Percentiles rank a stretch among this genome's conserved stretches.
Evolutionary conservation across 2,113 vertebrate species (phyloP).

Genomic region (Heterotis niloticus): DNA sequence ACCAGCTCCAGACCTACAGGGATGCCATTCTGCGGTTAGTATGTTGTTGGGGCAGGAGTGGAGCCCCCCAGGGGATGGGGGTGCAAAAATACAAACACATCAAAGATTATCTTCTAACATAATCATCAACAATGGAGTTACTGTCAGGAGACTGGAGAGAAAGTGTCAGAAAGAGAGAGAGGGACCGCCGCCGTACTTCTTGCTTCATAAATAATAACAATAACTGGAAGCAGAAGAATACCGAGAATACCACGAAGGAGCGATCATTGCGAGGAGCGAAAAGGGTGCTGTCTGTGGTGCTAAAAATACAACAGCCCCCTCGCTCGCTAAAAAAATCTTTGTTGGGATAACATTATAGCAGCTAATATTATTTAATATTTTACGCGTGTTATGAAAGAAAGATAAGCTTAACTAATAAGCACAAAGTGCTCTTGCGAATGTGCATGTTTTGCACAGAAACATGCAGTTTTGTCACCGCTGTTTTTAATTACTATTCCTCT

Average conservation of each 20-base stretch:
- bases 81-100: conserved; percentile 19
- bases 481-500: neutral
- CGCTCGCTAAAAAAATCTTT: too few relatives aligned
- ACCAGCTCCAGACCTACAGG: neutral
- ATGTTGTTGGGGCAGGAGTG: neutral
- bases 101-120: conserved; percentile 4
- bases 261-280: neutral
- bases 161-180: neutral
- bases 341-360: too few relatives aligned
- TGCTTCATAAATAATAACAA: neutral
- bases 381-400: too few relatives aligned
- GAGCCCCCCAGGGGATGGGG: conserved; percentile 3
- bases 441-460: neutral
- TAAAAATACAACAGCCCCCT: neutral
- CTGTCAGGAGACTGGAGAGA: neutral
- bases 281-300: neutral
- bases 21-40: neutral
- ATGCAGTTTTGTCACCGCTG: neutral
- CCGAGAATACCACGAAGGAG: neutral
- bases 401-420: neutral
- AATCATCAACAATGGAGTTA: neutral
- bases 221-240: neutral
- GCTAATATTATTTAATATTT: too few relatives aligned
- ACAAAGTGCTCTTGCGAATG: neutral
- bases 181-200: neutral